These are phyloP conservation scores for Cirrhinus mrigala DNA, from an alignment of 2,797 vertebrate species.

Conservation along the genomic window DNA sequence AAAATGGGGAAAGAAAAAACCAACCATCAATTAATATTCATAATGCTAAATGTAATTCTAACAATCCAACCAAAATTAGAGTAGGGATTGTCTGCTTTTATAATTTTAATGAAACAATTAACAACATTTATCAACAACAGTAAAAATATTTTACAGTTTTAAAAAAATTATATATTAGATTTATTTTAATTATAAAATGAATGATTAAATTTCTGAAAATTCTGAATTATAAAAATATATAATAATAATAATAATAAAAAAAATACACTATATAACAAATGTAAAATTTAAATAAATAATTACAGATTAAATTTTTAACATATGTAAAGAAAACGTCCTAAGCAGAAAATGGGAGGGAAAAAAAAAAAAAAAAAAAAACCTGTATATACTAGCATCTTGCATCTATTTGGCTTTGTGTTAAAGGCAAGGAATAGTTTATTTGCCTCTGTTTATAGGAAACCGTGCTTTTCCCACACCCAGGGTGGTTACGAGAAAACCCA, in stretches of 20 bases:
- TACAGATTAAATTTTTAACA: not conserved
- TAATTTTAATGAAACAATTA: not conserved
- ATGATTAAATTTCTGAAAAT: no score
- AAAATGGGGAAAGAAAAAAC: not conserved
- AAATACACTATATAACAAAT: not conserved
- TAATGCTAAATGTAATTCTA: not conserved
- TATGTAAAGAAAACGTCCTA: not conserved
- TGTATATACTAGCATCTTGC: slow-evolving; percentile 28
- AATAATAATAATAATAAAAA: no score
- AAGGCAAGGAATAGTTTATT: slow-evolving; percentile 76
- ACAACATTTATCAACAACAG: not conserved
- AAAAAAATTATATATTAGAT: no score
- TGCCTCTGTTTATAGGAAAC: slow-evolving; percentile 72
- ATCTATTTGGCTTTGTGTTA: slow-evolving; percentile 65
- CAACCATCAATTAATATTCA: not conserved
- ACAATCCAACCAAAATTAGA: not conserved
- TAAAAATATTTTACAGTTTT: not conserved
- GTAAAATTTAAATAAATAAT: not conserved
- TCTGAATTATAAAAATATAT: no score
- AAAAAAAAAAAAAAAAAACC: not conserved
- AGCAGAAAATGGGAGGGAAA: not conserved
- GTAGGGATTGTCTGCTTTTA: not conserved
- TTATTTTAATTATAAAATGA: not conserved
- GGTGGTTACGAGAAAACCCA: slow-evolving; percentile 74
- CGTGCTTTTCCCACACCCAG: slow-evolving; percentile 78